Base-by-base conservation (phyloP, 2,113 vertebrate genomes). In the Corydoras sp. region DNA sequence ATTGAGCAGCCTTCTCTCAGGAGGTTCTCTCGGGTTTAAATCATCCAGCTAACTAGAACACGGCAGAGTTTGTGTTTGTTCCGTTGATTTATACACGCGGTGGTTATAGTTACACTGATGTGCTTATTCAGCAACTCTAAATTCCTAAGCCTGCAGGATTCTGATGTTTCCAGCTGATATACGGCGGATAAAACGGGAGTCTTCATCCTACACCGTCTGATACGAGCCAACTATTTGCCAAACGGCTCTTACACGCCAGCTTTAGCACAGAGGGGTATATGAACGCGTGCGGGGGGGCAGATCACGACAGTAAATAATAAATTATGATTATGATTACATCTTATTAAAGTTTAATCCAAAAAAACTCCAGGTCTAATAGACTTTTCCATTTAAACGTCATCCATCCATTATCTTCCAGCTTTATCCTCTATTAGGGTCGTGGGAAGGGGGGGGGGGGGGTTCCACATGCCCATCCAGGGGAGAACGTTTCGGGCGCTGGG, bases 221-320 rank as follows among this genome's bases (percentile, higher is more conserved):
- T 10, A 51, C 14, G 49, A 56, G 76, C 71, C 76, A 77, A 69
- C 54, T 73, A 73, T 77, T 60, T 73, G 75, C 60, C 65, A 77
- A 10, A 51, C n/a, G 6, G 13, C 35, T 2, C 51, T 29, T 15
- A 43, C 11, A 62, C 29, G 51, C 50, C 51, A 51, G 12, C 30
- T 43, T 65, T 65, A 65, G 49, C 63, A 53, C 63, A 65, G 49
- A 5, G 11, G 63, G 48, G 15, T 29, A 13, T 18, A 53, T 18
- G 35, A 43, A 43, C 2, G 35, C 2, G 35, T 43, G 35, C 43
- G 14, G 18, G 13, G 6, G 14, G 49, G 24, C 58, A 30, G 9
- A 58, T 14, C 32, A 15, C 64, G 11, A 70, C 2, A 35, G 68
- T 62, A 30, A 70, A 71, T 24, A 30, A 71, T 62, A 31, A 43